Evolutionary conservation across 1,140 invertebrate genomes (phyloP).

Genomic region (Venustaconcha ellipsiformis): DNA sequence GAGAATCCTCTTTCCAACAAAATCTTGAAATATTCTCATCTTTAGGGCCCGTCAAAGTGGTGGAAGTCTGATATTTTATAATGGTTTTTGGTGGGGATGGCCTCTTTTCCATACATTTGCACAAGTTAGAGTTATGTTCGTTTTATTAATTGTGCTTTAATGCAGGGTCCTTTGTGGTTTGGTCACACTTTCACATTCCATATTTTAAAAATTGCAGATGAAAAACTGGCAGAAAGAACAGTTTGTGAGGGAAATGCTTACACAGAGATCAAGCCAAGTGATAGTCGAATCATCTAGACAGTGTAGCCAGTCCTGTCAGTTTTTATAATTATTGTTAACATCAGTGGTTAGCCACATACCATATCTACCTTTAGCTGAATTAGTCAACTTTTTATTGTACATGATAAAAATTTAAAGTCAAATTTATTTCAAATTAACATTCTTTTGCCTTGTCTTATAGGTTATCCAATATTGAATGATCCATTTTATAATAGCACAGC

Average conservation of each 20-base stretch:
- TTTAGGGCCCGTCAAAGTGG: too few species aligned
- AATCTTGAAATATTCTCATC: too few species aligned
- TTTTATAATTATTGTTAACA: background rate
- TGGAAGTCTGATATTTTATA: too few species aligned
- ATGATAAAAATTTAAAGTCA: background rate
- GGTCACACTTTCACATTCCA: too few species aligned
- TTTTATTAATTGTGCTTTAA: too few species aligned
- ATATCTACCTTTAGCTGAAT: background rate
- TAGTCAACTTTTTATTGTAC: background rate
- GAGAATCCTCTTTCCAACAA: too few species aligned
- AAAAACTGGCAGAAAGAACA: too few species aligned
- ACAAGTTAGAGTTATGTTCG: too few species aligned
- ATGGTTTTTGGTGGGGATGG: too few species aligned
- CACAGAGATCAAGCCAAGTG: background rate
- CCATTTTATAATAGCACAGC: conserved; percentile 80
- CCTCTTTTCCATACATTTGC: too few species aligned
- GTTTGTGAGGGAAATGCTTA: background rate
- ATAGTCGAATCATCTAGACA: background rate
- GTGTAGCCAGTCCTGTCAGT: background rate
- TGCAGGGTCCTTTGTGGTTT: too few species aligned
- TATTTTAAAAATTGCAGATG: too few species aligned
- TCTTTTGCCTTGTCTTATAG: conserved; percentile 68
- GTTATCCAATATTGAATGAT: conserved; percentile 97
- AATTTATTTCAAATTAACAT: background rate
- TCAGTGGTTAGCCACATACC: background rate